These are phyloP conservation scores for Centruroides sculpturatus DNA, from an alignment of 1,140 invertebrate species.

Conservation along the genomic window DNA sequence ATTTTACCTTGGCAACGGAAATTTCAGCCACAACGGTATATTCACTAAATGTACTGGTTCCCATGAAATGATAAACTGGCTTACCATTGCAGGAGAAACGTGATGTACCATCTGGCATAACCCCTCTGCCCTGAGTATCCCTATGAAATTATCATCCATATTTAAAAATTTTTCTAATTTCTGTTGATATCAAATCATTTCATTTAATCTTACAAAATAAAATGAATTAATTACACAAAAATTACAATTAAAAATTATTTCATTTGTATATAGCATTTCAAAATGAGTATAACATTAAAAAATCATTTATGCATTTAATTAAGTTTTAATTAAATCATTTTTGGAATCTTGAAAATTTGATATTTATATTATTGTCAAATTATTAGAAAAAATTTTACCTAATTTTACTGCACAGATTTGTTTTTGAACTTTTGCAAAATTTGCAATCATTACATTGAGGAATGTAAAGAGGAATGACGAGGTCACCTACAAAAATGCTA, in stretches of 20 bases:
- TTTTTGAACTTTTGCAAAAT: constrained; percentile 88
- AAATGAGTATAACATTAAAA: too few relatives aligned
- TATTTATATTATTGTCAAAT: too few relatives aligned
- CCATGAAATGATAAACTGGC: constrained; percentile 91
- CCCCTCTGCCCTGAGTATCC: constrained; percentile 29
- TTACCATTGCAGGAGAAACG: constrained; percentile 86
- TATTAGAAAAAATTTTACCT: constrained; percentile 29
- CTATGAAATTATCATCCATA: background rate
- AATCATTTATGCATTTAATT: too few relatives aligned
- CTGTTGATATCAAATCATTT: too few relatives aligned
- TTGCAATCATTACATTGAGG: constrained; percentile 95
- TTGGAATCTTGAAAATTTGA: too few relatives aligned
- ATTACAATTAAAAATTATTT: too few relatives aligned
- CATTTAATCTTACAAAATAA: too few relatives aligned
- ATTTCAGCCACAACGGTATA: constrained; percentile 97
- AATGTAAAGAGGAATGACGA: constrained; percentile 90
- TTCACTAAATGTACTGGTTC: constrained; percentile 91
- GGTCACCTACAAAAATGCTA: constrained; percentile 50
- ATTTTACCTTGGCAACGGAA: constrained; percentile 57
- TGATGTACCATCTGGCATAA: constrained; percentile 93
- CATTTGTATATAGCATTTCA: too few relatives aligned
- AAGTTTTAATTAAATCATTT: too few relatives aligned
- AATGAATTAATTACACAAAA: too few relatives aligned
- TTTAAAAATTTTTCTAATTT: too few relatives aligned
- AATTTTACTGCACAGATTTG: constrained; percentile 93